Percentiles rank a stretch among this genome's conserved stretches.
These are phyloP conservation scores for Lasius fuliginosus DNA, from an alignment of 2,888 invertebrate genomes.

Conservation along the genomic window DNA sequence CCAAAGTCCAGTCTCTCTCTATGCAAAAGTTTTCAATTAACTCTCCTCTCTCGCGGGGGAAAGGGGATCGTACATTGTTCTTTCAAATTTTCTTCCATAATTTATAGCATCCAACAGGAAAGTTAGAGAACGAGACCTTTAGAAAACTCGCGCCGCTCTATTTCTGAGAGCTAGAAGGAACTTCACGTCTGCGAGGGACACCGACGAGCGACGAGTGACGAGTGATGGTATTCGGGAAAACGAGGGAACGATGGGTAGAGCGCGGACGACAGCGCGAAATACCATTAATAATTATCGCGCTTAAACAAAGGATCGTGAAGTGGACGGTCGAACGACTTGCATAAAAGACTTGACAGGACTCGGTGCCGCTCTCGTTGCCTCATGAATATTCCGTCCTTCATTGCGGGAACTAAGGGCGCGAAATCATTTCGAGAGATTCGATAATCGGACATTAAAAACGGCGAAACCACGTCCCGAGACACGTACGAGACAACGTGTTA, in stretches of 20 bases:
- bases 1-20: neutral
- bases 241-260: slow-evolving; percentile 2
- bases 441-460: slow-evolving; percentile 59
- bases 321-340: slow-evolving; percentile 55
- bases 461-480: slow-evolving; percentile 5
- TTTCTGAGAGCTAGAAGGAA: slow-evolving; percentile 48
- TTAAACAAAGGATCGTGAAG: slow-evolving; percentile 57
- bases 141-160: slow-evolving; percentile 49
- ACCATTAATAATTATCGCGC: slow-evolving; percentile 63
- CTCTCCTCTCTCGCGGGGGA: slow-evolving; percentile 25
- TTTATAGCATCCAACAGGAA: slow-evolving; percentile 49
- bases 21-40: slow-evolving; percentile 63
- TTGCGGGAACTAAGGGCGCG: slow-evolving; percentile 41
- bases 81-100: slow-evolving; percentile 51
- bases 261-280: slow-evolving; percentile 41
- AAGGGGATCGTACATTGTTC: slow-evolving; percentile 25
- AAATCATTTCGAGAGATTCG: slow-evolving; percentile 57
- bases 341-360: slow-evolving; percentile 58
- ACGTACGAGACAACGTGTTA: slow-evolving; percentile 29
- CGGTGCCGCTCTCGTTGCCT: slow-evolving; percentile 47
- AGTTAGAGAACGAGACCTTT: slow-evolving; percentile 41
- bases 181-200: slow-evolving; percentile 52
- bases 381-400: slow-evolving; percentile 61
- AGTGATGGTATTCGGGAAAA: slow-evolving; percentile 11
- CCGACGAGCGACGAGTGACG: slow-evolving; percentile 35